A percentile compares a stretch with the other conserved stretches of the same genome.
Conservation (phyloP, 2,888 invertebrate genomes). For the Rhagonycha lutea region DNA sequence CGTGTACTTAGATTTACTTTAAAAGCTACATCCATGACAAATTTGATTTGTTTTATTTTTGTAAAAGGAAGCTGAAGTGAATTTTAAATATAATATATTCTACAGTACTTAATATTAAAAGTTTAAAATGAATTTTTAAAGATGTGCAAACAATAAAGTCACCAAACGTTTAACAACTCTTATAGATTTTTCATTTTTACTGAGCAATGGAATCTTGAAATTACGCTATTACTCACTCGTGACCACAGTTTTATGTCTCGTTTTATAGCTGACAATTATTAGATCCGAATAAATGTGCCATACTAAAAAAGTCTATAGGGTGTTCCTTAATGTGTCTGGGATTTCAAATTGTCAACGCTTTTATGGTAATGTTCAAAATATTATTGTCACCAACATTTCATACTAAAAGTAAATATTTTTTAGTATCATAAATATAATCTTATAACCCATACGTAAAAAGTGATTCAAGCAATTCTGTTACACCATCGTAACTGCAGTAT, state of each 20-base stretch:
- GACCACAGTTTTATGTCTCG: slow-evolving; percentile 36
- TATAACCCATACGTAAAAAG: neutral
- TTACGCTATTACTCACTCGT: slow-evolving; percentile 37
- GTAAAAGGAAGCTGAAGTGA: neutral
- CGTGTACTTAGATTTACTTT: slow-evolving; percentile 37
- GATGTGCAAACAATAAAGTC: neutral
- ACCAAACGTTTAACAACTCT: slow-evolving; percentile 27
- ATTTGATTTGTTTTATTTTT: slow-evolving; percentile 2
- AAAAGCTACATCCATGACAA: slow-evolving; percentile 24
- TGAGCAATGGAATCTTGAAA: slow-evolving; percentile 34
- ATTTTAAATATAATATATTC: neutral
- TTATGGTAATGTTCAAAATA: neutral
- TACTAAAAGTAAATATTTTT: neutral
- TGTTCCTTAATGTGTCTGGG: slow-evolving; percentile 2
- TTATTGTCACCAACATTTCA: neutral
- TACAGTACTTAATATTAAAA: too few species aligned
- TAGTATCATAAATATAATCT: neutral
- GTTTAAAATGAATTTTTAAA: neutral
- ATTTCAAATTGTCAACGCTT: neutral
- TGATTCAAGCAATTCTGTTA: neutral
- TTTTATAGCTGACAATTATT: slow-evolving; percentile 38
- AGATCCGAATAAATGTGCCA: slow-evolving; percentile 30
- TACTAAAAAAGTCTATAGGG: slow-evolving; percentile 3
- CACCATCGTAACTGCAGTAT: neutral
- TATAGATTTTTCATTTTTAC: slow-evolving; percentile 28